Evolutionary conservation across 1,140 invertebrate species (phyloP).

Genomic region (Cyrtorhinus lividipennis): DNA sequence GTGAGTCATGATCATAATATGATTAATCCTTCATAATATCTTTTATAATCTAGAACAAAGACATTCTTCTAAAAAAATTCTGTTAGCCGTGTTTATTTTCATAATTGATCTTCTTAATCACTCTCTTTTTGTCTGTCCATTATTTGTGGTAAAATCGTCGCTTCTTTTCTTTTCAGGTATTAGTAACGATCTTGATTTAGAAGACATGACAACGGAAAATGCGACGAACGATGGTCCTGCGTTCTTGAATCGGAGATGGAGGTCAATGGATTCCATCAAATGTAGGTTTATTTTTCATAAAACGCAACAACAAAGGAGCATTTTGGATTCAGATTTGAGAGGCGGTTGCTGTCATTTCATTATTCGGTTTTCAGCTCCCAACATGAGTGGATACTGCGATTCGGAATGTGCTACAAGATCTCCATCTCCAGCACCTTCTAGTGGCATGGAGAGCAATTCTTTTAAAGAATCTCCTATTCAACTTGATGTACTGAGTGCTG

Average conservation of each 20-base stretch:
- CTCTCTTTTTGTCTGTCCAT: no score
- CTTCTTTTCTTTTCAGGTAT: not conserved
- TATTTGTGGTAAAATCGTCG: not conserved
- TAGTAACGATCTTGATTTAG: constrained; percentile 1
- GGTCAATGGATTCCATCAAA: constrained; percentile 22
- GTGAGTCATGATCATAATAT: not conserved
- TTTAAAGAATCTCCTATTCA: constrained; percentile 85
- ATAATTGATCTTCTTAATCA: no score
- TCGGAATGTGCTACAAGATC: constrained; percentile 36
- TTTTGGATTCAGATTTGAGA: no score
- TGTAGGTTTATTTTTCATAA: constrained; percentile 1
- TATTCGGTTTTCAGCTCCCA: constrained; percentile 6
- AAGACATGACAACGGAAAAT: not conserved
- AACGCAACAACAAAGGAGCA: no score
- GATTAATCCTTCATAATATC: no score
- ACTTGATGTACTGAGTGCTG: constrained; percentile 63
- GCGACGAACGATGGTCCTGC: not conserved
- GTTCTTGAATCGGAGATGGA: constrained; percentile 19
- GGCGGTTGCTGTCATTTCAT: not conserved
- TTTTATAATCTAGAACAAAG: no score
- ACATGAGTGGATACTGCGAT: constrained; percentile 13
- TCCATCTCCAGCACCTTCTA: constrained; percentile 75
- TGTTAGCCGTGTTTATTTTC: no score
- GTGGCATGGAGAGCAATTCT: constrained; percentile 72
- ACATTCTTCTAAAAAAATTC: no score